phyloP scores from a whole-genome alignment of 2,797 vertebrate species.

The Channallabes apus region DNA sequence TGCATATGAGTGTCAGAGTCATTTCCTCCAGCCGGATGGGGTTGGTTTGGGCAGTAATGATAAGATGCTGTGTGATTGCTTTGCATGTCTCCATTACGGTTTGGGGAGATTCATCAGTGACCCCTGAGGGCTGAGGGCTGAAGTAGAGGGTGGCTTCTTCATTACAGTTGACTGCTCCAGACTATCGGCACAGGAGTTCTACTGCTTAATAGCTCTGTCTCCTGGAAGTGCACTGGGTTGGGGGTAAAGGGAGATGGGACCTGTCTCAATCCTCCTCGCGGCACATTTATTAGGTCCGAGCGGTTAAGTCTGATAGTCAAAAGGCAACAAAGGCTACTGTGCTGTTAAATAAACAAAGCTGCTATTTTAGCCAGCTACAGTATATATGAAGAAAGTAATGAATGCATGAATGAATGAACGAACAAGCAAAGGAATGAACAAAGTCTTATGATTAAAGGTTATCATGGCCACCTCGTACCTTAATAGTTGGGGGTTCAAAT shows the following conservation, averaged over 20 bases:
- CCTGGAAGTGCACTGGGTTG: neutral
- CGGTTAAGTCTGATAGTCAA: neutral
- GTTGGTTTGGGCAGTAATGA: slow-evolving; percentile 13
- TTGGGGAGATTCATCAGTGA: slow-evolving; percentile 30
- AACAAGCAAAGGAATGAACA: no score
- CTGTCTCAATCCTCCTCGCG: slow-evolving; percentile 1
- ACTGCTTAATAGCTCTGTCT: neutral
- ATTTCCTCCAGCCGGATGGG: slow-evolving; percentile 18
- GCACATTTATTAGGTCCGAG: neutral
- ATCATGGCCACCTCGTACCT: no score
- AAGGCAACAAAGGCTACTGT: neutral
- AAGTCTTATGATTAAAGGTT: no score
- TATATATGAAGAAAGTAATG: neutral
- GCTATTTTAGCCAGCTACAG: neutral
- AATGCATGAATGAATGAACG: neutral
- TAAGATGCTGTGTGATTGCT: slow-evolving; percentile 8
- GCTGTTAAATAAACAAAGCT: neutral
- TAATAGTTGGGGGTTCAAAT: no score
- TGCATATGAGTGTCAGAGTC: neutral
- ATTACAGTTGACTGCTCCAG: slow-evolving; percentile 9
- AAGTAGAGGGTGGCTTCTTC: slow-evolving; percentile 27
- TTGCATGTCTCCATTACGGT: slow-evolving; percentile 26
- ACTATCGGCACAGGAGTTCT: slow-evolving; percentile 21
- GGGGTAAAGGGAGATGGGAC: neutral
- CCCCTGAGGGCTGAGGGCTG: slow-evolving; percentile 4